A percentile compares a stretch with the other conserved stretches of the same genome.
phyloP scores from a whole-genome alignment of 2,888 invertebrate species.

The Griposia aprilina region DNA sequence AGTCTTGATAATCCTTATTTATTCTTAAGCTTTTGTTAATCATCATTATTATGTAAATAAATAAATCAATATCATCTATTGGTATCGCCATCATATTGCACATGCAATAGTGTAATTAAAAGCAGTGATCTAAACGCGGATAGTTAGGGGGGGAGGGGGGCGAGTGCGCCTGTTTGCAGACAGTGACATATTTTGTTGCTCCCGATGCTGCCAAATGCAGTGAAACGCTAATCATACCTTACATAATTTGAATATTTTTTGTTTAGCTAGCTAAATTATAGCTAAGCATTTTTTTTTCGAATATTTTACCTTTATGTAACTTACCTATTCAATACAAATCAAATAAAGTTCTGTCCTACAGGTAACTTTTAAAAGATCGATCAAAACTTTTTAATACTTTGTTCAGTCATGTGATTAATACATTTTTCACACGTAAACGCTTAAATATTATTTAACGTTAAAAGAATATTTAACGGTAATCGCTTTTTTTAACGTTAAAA shows the following conservation, averaged over 20 bases:
- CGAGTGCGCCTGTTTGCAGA: constrained; percentile 74
- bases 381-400: neutral
- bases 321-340: constrained; percentile 5
- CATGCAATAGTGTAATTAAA: constrained; percentile 53
- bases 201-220: constrained; percentile 73
- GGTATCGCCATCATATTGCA: constrained; percentile 18
- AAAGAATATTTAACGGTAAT: too few species aligned
- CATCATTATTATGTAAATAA: neutral
- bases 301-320: neutral
- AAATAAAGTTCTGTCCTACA: neutral
- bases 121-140: constrained; percentile 53
- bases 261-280: constrained; percentile 31
- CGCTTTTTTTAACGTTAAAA: too few species aligned
- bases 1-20: neutral
- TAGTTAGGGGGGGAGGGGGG: constrained; percentile 48
- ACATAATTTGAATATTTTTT: constrained; percentile 56
- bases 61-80: constrained; percentile 25
- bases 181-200: constrained; percentile 81
- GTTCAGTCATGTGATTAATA: neutral
- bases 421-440: neutral
- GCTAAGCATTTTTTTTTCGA: neutral
- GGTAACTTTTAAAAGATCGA: neutral
- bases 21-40: neutral
- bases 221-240: constrained; percentile 67
- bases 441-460: neutral